A percentile compares a stretch with the other conserved stretches of the same genome.
Evolutionary conservation across 2,113 vertebrate species (phyloP).

Genomic region (Clinocottus analis): DNA sequence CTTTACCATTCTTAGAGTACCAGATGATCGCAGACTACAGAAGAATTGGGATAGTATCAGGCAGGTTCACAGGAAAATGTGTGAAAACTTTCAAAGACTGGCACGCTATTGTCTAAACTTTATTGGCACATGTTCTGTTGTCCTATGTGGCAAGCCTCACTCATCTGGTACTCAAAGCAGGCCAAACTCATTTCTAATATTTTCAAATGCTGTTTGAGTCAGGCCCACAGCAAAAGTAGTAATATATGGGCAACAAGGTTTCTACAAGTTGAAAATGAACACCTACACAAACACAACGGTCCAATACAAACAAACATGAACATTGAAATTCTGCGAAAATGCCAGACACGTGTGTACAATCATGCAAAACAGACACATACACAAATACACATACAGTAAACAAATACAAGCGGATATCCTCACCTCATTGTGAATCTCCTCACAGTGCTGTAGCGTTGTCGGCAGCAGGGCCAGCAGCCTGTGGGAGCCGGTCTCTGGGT

Average conservation of each 20-base stretch:
- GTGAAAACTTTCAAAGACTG: constrained; percentile 29
- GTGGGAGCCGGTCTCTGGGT: constrained; percentile 76
- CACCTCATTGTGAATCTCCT: constrained; percentile 98
- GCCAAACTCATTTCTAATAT: constrained; percentile 8
- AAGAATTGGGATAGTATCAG: constrained; percentile 31
- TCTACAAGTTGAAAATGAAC: not conserved
- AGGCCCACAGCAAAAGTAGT: not conserved
- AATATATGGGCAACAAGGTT: not conserved
- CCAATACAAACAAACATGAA: not conserved
- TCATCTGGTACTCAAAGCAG: not conserved
- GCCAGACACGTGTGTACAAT: not conserved
- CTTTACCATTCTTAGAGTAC: constrained; percentile 44
- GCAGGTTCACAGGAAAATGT: constrained; percentile 21
- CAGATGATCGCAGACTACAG: constrained; percentile 55
- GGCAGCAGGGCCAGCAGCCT: constrained; percentile 87
- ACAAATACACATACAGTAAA: not conserved
- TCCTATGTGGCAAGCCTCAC: not conserved
- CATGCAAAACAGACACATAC: not conserved
- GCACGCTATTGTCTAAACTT: constrained; percentile 16
- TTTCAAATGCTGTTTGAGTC: not conserved
- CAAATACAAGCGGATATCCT: constrained; percentile 39
- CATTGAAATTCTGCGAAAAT: not conserved
- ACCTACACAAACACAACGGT: not conserved
- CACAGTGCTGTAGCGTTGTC: constrained; percentile 85
- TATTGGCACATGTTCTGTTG: constrained; percentile 19